Conservation (phyloP, 2,113 vertebrate species). For the Rhipidura dahli region DNA sequence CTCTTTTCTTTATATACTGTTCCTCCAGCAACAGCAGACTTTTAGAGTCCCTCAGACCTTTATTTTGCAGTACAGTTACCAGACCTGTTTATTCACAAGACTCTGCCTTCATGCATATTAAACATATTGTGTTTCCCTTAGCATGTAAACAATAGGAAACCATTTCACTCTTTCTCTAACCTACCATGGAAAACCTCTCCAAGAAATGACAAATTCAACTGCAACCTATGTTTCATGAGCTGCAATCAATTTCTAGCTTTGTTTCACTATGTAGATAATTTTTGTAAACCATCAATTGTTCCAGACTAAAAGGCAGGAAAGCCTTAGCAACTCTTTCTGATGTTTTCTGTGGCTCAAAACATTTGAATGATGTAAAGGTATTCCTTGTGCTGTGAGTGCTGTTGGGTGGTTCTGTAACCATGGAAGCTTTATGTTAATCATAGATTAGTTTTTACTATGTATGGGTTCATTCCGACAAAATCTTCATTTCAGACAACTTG, state of each 20-base stretch:
- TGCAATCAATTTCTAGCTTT: not conserved
- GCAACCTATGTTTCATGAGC: not conserved
- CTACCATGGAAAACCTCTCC: not conserved
- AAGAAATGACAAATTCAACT: not conserved
- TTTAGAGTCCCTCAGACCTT: fast-evolving
- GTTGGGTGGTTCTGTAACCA: not conserved
- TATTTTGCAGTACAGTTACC: not conserved
- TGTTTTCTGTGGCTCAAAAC: not conserved
- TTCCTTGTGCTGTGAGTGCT: not conserved
- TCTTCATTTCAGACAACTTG: not conserved
- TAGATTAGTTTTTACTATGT: not conserved
- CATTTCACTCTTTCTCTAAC: not conserved
- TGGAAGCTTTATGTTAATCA: not conserved
- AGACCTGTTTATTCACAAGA: not conserved
- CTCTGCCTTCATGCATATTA: not conserved
- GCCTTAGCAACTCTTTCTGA: not conserved
- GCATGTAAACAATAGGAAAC: not conserved
- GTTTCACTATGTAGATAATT: not conserved
- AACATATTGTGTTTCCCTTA: not conserved
- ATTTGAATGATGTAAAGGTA: not conserved
- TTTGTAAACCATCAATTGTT: not conserved
- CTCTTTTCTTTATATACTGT: not conserved
- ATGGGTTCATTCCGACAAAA: not conserved
- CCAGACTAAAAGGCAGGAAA: not conserved
- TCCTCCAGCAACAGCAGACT: not conserved